These are phyloP conservation scores for Sinodicranocentrus sp. DNA, from an alignment of 2,888 invertebrate species.

Conservation along the genomic window DNA sequence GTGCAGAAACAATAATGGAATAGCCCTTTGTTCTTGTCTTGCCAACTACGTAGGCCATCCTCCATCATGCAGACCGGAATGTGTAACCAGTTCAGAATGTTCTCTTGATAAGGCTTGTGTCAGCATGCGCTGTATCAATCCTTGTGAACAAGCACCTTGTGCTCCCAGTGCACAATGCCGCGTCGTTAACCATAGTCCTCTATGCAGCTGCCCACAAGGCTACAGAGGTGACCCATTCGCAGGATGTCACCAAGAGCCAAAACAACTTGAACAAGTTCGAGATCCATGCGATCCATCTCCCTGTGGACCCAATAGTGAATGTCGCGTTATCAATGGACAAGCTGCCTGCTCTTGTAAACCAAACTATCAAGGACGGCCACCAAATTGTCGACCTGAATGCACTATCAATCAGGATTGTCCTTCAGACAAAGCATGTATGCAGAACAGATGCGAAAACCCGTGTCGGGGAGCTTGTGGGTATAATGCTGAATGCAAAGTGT, in stretches of 20 bases:
- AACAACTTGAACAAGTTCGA: background rate
- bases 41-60: constrained; percentile 80
- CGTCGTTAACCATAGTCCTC: constrained; percentile 70
- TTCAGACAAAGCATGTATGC: constrained; percentile 77
- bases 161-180: constrained; percentile 66
- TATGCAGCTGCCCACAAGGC: constrained; percentile 74
- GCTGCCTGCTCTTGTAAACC: constrained; percentile 73
- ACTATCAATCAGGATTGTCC: constrained; percentile 71
- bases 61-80: constrained; percentile 83
- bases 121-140: constrained; percentile 29
- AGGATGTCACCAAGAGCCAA: constrained; percentile 46
- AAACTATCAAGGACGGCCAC: constrained; percentile 69
- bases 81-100: constrained; percentile 77
- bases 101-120: constrained; percentile 77
- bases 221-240: constrained; percentile 77
- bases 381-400: constrained; percentile 72
- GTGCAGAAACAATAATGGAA: constrained; percentile 83
- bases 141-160: constrained; percentile 36
- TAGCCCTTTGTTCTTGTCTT: constrained; percentile 81
- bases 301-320: constrained; percentile 78
- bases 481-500: constrained; percentile 77
- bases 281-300: constrained; percentile 74
- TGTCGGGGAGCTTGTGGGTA: constrained; percentile 88
- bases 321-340: constrained; percentile 68
- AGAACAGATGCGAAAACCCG: constrained; percentile 91